phyloP scores from a whole-genome alignment of 2,113 vertebrate species.

The Phaethornis superciliosus region DNA sequence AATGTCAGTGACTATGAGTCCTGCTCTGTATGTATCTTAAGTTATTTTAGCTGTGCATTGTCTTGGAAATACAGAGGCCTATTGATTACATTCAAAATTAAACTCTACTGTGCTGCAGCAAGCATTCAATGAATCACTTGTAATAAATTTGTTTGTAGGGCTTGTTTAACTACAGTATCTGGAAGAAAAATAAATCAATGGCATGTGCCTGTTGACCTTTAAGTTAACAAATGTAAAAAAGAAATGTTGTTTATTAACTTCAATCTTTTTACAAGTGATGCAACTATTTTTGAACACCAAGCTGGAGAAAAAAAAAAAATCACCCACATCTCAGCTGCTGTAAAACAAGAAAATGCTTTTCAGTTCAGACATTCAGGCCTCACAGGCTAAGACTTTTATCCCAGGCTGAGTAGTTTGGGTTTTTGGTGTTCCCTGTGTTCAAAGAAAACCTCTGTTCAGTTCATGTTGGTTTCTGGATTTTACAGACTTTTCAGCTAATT shows the following conservation, averaged over 20 bases:
- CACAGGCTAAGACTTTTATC: background rate
- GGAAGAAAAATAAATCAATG: slow-evolving; percentile 61
- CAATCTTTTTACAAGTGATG: background rate
- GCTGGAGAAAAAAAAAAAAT: background rate
- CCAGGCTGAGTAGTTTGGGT: background rate
- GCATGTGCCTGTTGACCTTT: slow-evolving; percentile 64
- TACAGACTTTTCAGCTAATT: background rate
- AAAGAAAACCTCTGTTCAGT: background rate
- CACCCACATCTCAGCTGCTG: background rate
- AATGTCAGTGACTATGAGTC: slow-evolving; percentile 56
- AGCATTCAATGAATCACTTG: slow-evolving; percentile 34
- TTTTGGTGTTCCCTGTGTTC: background rate
- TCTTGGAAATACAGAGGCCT: slow-evolving; percentile 66
- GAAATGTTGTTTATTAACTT: background rate
- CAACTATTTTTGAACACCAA: background rate
- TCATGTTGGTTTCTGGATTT: background rate
- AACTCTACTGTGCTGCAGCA: slow-evolving; percentile 42
- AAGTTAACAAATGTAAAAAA: slow-evolving; percentile 9
- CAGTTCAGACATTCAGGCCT: background rate
- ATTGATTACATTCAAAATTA: slow-evolving; percentile 74
- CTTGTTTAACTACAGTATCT: slow-evolving; percentile 59
- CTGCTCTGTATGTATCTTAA: slow-evolving; percentile 19
- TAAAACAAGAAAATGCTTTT: background rate
- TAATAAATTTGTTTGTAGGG: slow-evolving; percentile 69
- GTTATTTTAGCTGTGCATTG: slow-evolving; percentile 56